phyloP scores from a whole-genome alignment of 2,888 invertebrate genomes.

The Apotomis betuletana region DNA sequence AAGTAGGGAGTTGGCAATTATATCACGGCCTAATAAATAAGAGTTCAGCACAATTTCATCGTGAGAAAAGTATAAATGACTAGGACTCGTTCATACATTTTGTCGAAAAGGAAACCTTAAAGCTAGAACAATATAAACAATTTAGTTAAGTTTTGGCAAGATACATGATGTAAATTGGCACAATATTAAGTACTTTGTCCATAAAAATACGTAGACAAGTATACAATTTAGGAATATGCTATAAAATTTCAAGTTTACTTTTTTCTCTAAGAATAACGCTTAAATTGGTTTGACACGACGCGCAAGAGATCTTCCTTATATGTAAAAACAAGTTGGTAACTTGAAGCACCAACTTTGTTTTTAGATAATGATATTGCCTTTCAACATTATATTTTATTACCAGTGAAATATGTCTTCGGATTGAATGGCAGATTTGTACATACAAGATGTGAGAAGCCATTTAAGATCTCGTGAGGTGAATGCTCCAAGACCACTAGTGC shows the following conservation, averaged over 20 bases:
- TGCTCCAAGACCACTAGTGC: conserved; percentile 46
- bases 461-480: conserved; percentile 29
- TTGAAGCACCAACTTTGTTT: conserved; percentile 8
- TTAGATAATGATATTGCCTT: background rate
- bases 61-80: conserved; percentile 31
- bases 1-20: conserved; percentile 14
- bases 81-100: conserved; percentile 30
- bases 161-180: conserved; percentile 26
- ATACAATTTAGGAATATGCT: background rate
- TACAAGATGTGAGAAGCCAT: background rate
- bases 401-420: background rate
- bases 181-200: conserved; percentile 28
- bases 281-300: background rate
- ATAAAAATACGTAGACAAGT: conserved; percentile 19
- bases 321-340: conserved; percentile 24
- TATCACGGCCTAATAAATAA: conserved; percentile 30
- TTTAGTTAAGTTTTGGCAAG: conserved; percentile 24
- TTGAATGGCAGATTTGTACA: conserved; percentile 1
- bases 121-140: conserved; percentile 18
- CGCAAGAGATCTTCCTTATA: background rate
- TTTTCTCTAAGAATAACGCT: background rate
- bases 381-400: background rate
- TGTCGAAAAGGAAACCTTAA: conserved; percentile 24
- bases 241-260: background rate
- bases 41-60: conserved; percentile 37